These are phyloP conservation scores for Dryoscopus gambensis DNA, from an alignment of 2,113 vertebrate species.

Conservation along the genomic window DNA sequence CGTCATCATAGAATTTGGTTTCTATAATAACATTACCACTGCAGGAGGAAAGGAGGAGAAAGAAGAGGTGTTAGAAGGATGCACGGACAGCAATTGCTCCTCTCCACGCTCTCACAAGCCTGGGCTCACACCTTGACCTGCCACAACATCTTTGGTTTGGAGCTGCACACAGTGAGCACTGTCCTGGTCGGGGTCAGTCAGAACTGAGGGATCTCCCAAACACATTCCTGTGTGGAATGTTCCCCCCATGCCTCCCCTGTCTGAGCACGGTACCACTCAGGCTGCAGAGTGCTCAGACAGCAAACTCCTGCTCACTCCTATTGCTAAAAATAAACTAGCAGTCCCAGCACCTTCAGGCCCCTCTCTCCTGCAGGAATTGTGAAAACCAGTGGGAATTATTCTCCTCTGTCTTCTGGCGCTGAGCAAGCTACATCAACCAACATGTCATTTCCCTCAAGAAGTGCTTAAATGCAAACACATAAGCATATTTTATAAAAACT, in stretches of 20 bases:
- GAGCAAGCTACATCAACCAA: not conserved
- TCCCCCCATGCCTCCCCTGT: not conserved
- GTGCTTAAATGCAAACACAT: not conserved
- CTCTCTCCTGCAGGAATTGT: not conserved
- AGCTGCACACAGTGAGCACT: not conserved
- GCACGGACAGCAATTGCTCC: not conserved
- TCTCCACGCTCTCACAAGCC: not conserved
- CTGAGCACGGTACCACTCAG: not conserved
- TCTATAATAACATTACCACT: slow-evolving; percentile 99
- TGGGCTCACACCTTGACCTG: not conserved
- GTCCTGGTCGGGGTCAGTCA: not conserved
- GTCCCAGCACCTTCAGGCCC: not conserved
- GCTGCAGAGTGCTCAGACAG: not conserved
- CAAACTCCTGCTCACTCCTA: not conserved
- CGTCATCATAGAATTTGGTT: slow-evolving; percentile 97
- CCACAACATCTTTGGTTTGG: not conserved
- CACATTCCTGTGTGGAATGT: not conserved
- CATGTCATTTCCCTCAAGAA: not conserved
- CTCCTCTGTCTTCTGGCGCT: not conserved
- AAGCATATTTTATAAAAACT: not conserved
- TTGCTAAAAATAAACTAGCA: not conserved
- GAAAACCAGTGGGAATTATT: not conserved
- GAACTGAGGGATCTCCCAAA: not conserved
- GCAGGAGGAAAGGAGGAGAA: slow-evolving; percentile 36
- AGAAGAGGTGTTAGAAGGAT: not conserved